Base-by-base conservation (phyloP, 2,113 vertebrate species). In the Corythornis vintsioides region DNA sequence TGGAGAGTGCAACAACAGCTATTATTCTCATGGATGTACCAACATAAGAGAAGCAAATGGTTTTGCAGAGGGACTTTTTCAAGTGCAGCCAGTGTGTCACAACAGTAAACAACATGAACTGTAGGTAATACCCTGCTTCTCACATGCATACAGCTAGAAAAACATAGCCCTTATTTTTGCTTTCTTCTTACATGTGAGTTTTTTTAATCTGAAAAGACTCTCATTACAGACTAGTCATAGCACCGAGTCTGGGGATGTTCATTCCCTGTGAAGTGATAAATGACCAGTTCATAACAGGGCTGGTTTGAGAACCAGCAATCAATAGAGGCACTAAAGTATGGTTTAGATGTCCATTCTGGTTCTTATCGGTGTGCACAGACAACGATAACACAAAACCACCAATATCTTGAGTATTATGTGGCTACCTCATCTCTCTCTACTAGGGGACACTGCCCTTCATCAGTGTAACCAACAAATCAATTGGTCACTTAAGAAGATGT, bases 281-380 rank as follows among this genome's bases (percentile, higher is more conserved):
- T 92, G 90, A 77, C 50, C 84, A 86, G 81, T 84, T 82, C 86
- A 73, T 92, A 96, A 89, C 29, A 88, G 92, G 73, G 56, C 33
- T 96, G 83, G 74, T 90, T 95, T 95, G 85, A 97, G 92, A 95
- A 82, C 52, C 80, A 76, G 76, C 86, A 97, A 97, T 97, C 96
- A 97, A 96, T 96, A 93, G 33, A 87, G 81, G 89, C 79, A 92
- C 83, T 89, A 67, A 90, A 72, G 88, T 83, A 67, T 48, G 84
- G 88, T 91, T 97, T 76, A 81, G 83, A 88, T 20, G 48, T 84
- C 88, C 18, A 16, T 86, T 88, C 59, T 89, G 64, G 81, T 86
- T 82, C 94, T 98, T 97, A 97, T 97, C 96, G 7, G 52, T 89
- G 94, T 60, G 83, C 93, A 59, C 97, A 98, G 95, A 90, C 89